Base-by-base conservation (phyloP, 2,113 vertebrate genomes). In the Paralichthys olivaceus region DNA sequence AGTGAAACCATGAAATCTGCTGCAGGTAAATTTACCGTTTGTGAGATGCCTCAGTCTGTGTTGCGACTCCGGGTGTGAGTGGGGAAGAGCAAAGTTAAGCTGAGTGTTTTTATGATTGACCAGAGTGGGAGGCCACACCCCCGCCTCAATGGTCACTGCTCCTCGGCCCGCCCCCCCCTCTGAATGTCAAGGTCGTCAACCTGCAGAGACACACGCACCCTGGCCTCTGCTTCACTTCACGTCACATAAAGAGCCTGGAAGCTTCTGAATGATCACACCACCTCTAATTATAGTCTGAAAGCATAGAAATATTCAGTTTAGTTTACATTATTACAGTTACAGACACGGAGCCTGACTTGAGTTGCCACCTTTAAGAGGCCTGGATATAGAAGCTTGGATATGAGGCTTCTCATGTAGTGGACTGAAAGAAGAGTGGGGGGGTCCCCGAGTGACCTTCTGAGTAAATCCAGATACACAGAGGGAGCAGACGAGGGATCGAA, bases 141-240 rank as follows among this genome's bases (percentile, higher is more conserved):
- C 45, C 67, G 7, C 51, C 25, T 2, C 7, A 7, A 22, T 26
- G 58, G 40, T 58, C 75, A 63, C 77, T 17, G 2, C 37, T 58
- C 60, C 56, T 75, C 1, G 17, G 69, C 68, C 70, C 92, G 79
- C 49, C 47, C 17, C 91, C 93, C 85, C 37, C 54, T 87, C 37
- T 84, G 75, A 94, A 94, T 92, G 91, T 94, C 93, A 95, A 94
- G 93, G 93, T 95, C 90, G 66, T 68, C 55, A 49, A 75, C 22
- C 15, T 74, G 63, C 73, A 65, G 7, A 53, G 23, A 69, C 64
- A 45, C 62, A 5, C 60, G 28, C 15, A 32, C 28, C 53, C 25
- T 28, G 57, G 22, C n/a, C 2, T 19, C 47, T 76, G 60, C 49
- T 59, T 62, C 22, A 49, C 25, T 59, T 69, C 25, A 51, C 43